Percentiles rank a stretch among this genome's conserved stretches.
Conservation (phyloP, 2,797 vertebrate species). For the Siniperca obscura region DNA sequence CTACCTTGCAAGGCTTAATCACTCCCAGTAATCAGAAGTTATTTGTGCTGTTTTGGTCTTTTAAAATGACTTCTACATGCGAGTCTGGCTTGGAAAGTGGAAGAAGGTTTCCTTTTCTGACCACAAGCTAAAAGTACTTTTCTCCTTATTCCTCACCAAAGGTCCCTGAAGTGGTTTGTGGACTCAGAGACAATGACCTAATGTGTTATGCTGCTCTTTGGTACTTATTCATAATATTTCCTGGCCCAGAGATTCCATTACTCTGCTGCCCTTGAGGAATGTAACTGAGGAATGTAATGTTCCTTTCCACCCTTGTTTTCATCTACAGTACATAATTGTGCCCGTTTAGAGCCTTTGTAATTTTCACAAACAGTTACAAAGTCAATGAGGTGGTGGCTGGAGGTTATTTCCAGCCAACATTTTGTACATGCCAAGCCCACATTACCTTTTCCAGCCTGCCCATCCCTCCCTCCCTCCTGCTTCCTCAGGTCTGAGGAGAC, state of each 20-base stretch:
- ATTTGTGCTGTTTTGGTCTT: slow-evolving; percentile 48
- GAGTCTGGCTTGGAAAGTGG: slow-evolving; percentile 43
- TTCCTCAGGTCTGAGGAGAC: slow-evolving; percentile 28
- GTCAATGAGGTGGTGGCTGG: slow-evolving; percentile 44
- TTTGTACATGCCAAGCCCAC: slow-evolving; percentile 14
- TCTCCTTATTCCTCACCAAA: slow-evolving; percentile 36
- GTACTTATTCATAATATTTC: slow-evolving; percentile 48
- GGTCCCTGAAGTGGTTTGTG: slow-evolving; percentile 55
- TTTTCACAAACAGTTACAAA: slow-evolving; percentile 49
- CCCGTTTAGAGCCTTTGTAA: slow-evolving; percentile 49
- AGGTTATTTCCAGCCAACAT: slow-evolving; percentile 35
- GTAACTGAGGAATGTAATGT: slow-evolving; percentile 59
- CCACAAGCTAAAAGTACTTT: slow-evolving; percentile 51
- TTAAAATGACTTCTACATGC: slow-evolving; percentile 48
- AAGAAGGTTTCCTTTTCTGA: slow-evolving; percentile 48
- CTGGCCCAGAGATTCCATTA: slow-evolving; percentile 42
- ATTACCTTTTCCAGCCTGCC: slow-evolving; percentile 5
- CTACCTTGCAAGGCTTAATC: slow-evolving; percentile 52
- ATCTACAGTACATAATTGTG: slow-evolving; percentile 38
- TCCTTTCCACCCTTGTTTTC: slow-evolving; percentile 59
- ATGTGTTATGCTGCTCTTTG: slow-evolving; percentile 55
- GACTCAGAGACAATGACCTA: slow-evolving; percentile 63
- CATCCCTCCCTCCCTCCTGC: slow-evolving; percentile 1
- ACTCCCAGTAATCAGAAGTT: slow-evolving; percentile 53
- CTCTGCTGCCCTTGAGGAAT: slow-evolving; percentile 55